Base-by-base conservation (phyloP, 1,140 invertebrate species). In the Thalassaphorura encarpata region DNA sequence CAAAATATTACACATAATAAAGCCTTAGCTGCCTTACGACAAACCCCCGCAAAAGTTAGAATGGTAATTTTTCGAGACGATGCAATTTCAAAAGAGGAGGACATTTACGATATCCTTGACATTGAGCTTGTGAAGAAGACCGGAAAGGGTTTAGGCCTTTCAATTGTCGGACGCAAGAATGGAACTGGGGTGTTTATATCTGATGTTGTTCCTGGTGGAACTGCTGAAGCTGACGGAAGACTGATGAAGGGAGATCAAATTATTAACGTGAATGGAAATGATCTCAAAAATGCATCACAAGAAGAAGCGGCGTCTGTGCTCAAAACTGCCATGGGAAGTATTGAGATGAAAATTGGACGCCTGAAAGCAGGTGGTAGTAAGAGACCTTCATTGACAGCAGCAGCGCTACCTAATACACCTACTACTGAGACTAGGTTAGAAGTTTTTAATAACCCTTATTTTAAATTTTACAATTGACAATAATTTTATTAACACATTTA, bases 111-210 rank as follows among this genome's bases (percentile, higher is more conserved):
- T 41, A 81, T 85, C 26, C 80, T 96, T 47, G 87, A 90, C 52
- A 83, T 97, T 0, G 93, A 98, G 57, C 72, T 99, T 24, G 75
- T 82, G 26, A 96, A 95, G 69, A 97, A 97, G 70, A 78, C 87
- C 0, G 91, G 90, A 11, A 87, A 91, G 75, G 90, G 92, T 47
- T 77, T 97, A 3, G 96, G 95, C 0, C 77, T 98, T 31, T 89
- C 87, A 62, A 83, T 96, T 58, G 83, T 90, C 18, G 88, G 87
- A n/a, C 83, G 85, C 45, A 85, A 87, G 63, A 82, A 83, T 67
- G 88, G 87, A 43, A 80, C 83, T 26, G 92, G 93, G 31, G 89
- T 95, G 52, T 97, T 92, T 70, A 84, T 99, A 56, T 89, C 87
- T 23, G 94, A 98, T 70, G 80, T 98, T 68, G 95, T 62, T 24